These are phyloP conservation scores for Drosophila ironensis DNA, from an alignment of 1,140 invertebrate species.

Conservation along the genomic window DNA sequence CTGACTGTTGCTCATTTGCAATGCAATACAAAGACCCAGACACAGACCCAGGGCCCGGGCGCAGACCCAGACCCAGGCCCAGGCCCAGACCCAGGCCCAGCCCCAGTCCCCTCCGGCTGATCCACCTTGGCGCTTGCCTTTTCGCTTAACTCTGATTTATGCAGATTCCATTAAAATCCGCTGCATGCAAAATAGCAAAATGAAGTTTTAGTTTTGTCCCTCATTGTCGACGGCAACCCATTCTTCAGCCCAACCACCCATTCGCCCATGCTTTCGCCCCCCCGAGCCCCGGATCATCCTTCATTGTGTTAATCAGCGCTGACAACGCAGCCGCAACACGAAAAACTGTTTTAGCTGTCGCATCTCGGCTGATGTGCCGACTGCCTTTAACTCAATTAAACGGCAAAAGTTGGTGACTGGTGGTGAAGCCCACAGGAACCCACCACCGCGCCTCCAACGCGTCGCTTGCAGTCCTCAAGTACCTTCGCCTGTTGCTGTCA, in stretches of 20 bases:
- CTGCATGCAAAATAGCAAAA: slow-evolving; percentile 73
- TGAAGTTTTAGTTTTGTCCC: slow-evolving; percentile 70
- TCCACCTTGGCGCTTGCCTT: slow-evolving; percentile 24
- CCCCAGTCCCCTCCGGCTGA: background rate
- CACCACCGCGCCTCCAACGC: background rate
- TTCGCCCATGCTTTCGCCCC: background rate
- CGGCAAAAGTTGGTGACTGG: slow-evolving; percentile 34
- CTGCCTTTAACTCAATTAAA: slow-evolving; percentile 72
- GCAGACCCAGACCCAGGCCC: no score
- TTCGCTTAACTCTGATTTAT: slow-evolving; percentile 78
- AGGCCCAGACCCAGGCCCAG: no score
- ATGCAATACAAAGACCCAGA: slow-evolving; percentile 25
- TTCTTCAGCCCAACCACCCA: background rate
- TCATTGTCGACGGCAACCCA: slow-evolving; percentile 24
- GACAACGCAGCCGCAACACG: slow-evolving; percentile 72
- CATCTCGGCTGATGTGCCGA: slow-evolving; percentile 22
- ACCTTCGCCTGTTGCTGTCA: slow-evolving; percentile 69
- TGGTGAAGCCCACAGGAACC: no score
- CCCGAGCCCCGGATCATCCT: slow-evolving; percentile 45
- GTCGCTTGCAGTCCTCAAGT: slow-evolving; percentile 32
- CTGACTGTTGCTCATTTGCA: slow-evolving; percentile 72
- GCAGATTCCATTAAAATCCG: slow-evolving; percentile 79
- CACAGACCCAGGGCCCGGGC: no score
- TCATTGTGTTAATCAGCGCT: slow-evolving; percentile 76
- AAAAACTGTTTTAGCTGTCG: slow-evolving; percentile 57